Base-by-base conservation (phyloP, 2,113 vertebrate species). In the Sturnus vulgaris region DNA sequence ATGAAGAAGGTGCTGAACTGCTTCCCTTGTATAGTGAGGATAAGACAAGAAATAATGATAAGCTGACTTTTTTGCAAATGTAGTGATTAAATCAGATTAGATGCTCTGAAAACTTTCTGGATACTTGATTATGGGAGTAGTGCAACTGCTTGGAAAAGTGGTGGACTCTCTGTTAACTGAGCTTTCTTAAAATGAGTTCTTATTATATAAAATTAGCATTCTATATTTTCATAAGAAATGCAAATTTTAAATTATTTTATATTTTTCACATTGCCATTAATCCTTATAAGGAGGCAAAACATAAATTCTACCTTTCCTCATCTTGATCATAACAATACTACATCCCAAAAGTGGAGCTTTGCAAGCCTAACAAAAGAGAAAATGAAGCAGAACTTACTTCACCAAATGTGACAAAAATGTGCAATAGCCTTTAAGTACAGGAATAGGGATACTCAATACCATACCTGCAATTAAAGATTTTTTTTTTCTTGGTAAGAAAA, bases 211-310 rank as follows among this genome's bases (percentile, higher is more conserved):
- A 52, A 24, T 24, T 40, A 86, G 3, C 13, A 35, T 76, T 42
- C n/a, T 17, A 2, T 31, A 69, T 40, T 83, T 80, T 57, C 15
- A 19, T 12, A 42, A 8, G 6, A 55, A 85, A 57, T 33, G 4
- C 5, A 44, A 87, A 60, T 66, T 56, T 3, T 0, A 40, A 35
- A 53, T 22, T 17, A 50, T 14, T 66, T 42, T 0, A 0, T 49
- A 5, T 30, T 9, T 80, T 84, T 78, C 17, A 65, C 73, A 35
- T 24, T 71, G 33, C 13, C 11, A 56, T 71, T 60, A 42, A 56
- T 27, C 10, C 28, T 66, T 30, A 47, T 0, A 2, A 53, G 9
- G 11, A 66, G 7, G 7, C 15, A 88, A 78, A 89, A 50, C 23
- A 53, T 8, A 47, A 91, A 84, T 75, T 82, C 44, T 68, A 28